Evolutionary conservation across 92 coral and sea anemone genomes (phyloP).

Genomic region (Metridium senile): DNA sequence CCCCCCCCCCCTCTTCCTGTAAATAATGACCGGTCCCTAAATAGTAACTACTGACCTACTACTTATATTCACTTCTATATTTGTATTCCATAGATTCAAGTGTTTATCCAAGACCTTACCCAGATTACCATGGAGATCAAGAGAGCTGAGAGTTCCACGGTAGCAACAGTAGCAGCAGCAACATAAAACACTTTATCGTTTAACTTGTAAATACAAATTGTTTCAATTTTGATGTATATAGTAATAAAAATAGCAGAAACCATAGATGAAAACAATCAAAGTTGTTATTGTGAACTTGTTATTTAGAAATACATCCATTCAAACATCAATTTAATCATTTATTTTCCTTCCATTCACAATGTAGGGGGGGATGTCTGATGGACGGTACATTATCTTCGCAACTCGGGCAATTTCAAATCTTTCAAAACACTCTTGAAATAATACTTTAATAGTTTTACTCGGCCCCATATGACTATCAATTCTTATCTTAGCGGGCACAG

Average conservation of each 20-base stretch:
- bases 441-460: too few relatives aligned
- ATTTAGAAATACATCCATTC: too few relatives aligned
- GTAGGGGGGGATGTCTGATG: too few relatives aligned
- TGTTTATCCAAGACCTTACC: slow-evolving; percentile 92
- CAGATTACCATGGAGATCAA: slow-evolving; percentile 87
- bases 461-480: too few relatives aligned
- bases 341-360: too few relatives aligned
- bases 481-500: too few relatives aligned
- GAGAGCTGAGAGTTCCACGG: slow-evolving; percentile 62
- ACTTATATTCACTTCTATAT: background rate
- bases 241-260: background rate
- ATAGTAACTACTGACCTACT: background rate
- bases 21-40: too few relatives aligned
- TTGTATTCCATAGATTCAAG: slow-evolving; percentile 72
- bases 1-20: too few relatives aligned
- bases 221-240: background rate
- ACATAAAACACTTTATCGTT: background rate
- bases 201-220: slow-evolving; percentile 15
- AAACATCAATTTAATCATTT: too few relatives aligned
- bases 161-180: slow-evolving; percentile 24
- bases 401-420: too few relatives aligned
- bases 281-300: background rate
- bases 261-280: background rate
- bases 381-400: too few relatives aligned
- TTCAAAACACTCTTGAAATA: too few relatives aligned